Evolutionary conservation across 2,113 vertebrate species (phyloP), one percentile per base, ranked within the genome.

Genomic region (Drymodes brunneopygia): DNA sequence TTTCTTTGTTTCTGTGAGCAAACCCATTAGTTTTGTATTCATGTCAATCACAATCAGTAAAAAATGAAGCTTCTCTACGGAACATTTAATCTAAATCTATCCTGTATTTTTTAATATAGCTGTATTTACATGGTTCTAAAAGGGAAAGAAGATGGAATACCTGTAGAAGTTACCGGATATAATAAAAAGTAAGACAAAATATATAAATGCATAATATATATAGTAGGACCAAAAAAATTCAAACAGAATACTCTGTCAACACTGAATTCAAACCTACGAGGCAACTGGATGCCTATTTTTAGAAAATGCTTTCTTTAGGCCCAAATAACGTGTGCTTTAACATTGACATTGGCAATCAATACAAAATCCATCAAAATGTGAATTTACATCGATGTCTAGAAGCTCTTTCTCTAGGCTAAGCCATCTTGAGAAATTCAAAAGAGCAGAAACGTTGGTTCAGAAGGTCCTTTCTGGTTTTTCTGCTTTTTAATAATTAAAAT

Each of bases 231-330:
- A 83, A 95, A 77, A 7, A 74, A 83, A 62, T 14, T 60, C 22
- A 70, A 81, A 45, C 17, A 61, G 54, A 15, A 8, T 72, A 6
- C 7, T 77, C 38, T 86, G 22, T 78, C 47, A 56, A 38, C 50
- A 45, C 64, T 72, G 51, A 95, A 87, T 83, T 97, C 69, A 92
- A 54, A 28, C 74, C 82, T 86, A 35, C 27, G 35, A 38, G 86
- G 36, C 56, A 88, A 57, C 62, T 70, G 31, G 85, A 72, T 92
- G 42, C 36, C 53, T 40, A 66, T 81, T 82, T 91, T 94, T 77
- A 95, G 74, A 66, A 97, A 94, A 78, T 74, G 11, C 60, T 86
- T 80, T 96, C n/a, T 77, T 78, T 24, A 57, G 91, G 47, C 60
- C 27, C 14, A 95, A 81, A 82, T 48, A 94, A 67, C 19, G 12